Base-by-base conservation (phyloP, 2,888 invertebrate species). In the Diarsia brunnea region DNA sequence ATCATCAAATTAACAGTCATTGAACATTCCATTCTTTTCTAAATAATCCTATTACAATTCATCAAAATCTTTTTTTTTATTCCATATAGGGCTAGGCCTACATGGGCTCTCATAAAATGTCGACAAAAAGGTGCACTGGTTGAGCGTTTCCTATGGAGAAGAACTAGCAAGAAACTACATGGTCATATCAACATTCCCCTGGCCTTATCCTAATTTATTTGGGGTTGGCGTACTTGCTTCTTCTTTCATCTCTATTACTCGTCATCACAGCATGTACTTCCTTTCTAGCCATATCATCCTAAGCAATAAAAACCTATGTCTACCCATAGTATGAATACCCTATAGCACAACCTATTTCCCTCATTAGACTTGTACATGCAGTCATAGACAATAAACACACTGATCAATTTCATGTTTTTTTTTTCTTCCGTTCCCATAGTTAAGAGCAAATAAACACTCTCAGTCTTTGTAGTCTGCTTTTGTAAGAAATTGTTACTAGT, bases 391-490 rank as follows among this genome's bases (percentile, higher is more conserved):
- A 73, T 70, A 45, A 47, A 58, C 43, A 64, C 38, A 55, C 27
- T 49, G 51, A 84, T 79, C 69, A 53, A 73, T 84, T 73, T 72
- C 71, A 67, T 66, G 27, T 58, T 64, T 82, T 64, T 74, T n/a
- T 47, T 65, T 82, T 72, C n/a, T 73, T 58, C 51, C 21, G 24
- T 83, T 84, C 84, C 61, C 84, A 83, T 61, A 55, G 49, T 71
- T 64, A 67, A 5, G 14, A 68, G 31, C 16, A 24, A 60, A 65
- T 76, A 67, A 67, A 69, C 78, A 73, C 31, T 65, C 69, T 63
- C 67, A 24, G 73, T 51, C 61, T 70, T 84, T 73, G 69, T 73
- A 67, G 58, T 69, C 24, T 68, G 31, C 53, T 31, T 45, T 64
- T 21, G 51, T 21, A 78, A 68, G 47, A 68, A 71, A 55, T 47